Evolutionary conservation across 2,797 vertebrate genomes (phyloP).

Genomic region (Erethizon dorsatum): DNA sequence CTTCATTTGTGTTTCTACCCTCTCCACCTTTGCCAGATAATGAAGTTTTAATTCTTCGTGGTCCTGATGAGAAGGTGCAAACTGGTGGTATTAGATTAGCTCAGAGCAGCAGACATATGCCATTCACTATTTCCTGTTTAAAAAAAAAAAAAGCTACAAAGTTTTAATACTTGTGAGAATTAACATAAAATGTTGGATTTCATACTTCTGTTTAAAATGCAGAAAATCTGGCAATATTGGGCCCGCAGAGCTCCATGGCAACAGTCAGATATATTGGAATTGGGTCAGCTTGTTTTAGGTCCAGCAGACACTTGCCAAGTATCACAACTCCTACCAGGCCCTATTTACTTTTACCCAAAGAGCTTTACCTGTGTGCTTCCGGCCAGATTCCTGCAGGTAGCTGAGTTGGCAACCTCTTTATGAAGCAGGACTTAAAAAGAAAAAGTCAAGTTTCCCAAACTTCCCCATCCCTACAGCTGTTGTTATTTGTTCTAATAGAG

Average conservation of each 20-base stretch:
- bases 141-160: background rate
- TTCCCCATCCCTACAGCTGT: background rate
- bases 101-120: background rate
- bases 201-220: background rate
- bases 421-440: no score
- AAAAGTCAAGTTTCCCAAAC: background rate
- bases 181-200: constrained; percentile 18
- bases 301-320: background rate
- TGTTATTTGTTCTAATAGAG: background rate
- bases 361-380: background rate
- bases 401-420: background rate
- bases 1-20: background rate
- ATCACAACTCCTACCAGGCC: background rate
- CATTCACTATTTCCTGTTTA: background rate
- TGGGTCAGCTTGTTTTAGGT: background rate
- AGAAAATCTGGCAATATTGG: background rate
- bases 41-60: background rate
- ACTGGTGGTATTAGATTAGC: background rate
- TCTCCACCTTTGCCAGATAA: background rate
- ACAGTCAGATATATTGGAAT: background rate
- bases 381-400: background rate
- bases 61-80: background rate
- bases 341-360: background rate
- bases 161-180: background rate
- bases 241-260: background rate